Percentiles rank a stretch among this genome's conserved stretches.
phyloP scores from a whole-genome alignment of 2,888 invertebrate genomes.

The Galerucella nymphaeae region DNA sequence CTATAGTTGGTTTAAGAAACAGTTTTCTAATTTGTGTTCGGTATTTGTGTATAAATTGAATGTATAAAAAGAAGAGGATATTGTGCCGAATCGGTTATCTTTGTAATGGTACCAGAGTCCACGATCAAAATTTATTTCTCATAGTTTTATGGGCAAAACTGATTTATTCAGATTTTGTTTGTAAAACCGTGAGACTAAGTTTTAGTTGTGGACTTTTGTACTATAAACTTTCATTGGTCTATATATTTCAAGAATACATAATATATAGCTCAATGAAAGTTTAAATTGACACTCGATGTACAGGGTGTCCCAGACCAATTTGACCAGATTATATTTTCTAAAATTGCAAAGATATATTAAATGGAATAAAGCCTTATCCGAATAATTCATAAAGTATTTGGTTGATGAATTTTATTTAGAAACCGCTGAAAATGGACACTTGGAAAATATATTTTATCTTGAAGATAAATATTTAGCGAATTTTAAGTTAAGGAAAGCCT shows the following conservation, averaged over 20 bases:
- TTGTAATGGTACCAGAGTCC: neutral
- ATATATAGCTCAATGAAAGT: constrained; percentile 3
- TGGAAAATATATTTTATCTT: too few relatives aligned
- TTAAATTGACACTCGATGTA: constrained; percentile 2
- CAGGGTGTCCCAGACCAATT: constrained; percentile 10
- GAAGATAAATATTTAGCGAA: too few relatives aligned
- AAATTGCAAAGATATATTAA: neutral
- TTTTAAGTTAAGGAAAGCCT: too few relatives aligned
- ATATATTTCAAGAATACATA: constrained; percentile 1
- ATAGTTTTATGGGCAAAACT: neutral
- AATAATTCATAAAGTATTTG: neutral
- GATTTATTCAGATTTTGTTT: neutral
- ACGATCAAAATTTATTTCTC: neutral
- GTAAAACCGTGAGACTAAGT: neutral
- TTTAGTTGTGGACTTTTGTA: neutral
- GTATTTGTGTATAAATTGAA: neutral
- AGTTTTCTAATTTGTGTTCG: neutral
- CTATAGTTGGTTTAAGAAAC: neutral
- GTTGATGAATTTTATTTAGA: neutral
- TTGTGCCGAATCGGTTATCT: neutral
- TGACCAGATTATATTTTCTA: constrained; percentile 8
- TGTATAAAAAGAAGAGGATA: neutral
- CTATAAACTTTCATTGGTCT: constrained; percentile 2
- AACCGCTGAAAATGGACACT: too few relatives aligned
- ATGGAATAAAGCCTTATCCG: neutral